These are phyloP conservation scores for Lasius platythorax DNA, from an alignment of 2,888 invertebrate species.

Conservation along the genomic window DNA sequence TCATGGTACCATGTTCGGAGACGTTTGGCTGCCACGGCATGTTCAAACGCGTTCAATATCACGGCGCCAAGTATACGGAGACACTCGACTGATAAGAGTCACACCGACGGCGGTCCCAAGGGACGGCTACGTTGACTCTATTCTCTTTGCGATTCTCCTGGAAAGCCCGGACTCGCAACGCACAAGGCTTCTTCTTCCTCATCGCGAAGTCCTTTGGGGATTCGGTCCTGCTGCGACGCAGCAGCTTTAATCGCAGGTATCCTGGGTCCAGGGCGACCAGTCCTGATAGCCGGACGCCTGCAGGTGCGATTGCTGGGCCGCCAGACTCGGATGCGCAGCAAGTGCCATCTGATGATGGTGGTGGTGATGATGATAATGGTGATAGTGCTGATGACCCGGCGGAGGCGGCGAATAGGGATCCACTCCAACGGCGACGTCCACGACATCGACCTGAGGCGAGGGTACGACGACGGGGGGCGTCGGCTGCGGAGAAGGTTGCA, in stretches of 20 bases:
- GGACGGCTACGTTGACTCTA: neutral
- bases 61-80: slow-evolving; percentile 30
- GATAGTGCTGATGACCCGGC: slow-evolving; percentile 85
- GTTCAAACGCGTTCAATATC: slow-evolving; percentile 34
- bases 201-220: slow-evolving; percentile 4
- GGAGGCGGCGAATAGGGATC: slow-evolving; percentile 85
- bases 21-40: slow-evolving; percentile 14
- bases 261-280: slow-evolving; percentile 81
- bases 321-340: slow-evolving; percentile 76
- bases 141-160: neutral
- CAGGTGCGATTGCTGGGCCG: slow-evolving; percentile 74
- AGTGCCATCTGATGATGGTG: slow-evolving; percentile 79
- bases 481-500: slow-evolving; percentile 81
- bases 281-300: slow-evolving; percentile 78
- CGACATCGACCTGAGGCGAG: slow-evolving; percentile 74
- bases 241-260: slow-evolving; percentile 81
- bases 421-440: slow-evolving; percentile 75
- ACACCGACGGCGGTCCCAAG: slow-evolving; percentile 8
- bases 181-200: slow-evolving; percentile 8
- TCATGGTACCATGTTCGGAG: slow-evolving; percentile 14
- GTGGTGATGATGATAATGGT: slow-evolving; percentile 81
- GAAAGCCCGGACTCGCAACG: slow-evolving; percentile 9
- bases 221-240: neutral
- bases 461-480: slow-evolving; percentile 76
- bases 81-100: slow-evolving; percentile 28